Evolutionary conservation across 1,140 invertebrate species (phyloP).

Genomic region (Nylanderia fulva): DNA sequence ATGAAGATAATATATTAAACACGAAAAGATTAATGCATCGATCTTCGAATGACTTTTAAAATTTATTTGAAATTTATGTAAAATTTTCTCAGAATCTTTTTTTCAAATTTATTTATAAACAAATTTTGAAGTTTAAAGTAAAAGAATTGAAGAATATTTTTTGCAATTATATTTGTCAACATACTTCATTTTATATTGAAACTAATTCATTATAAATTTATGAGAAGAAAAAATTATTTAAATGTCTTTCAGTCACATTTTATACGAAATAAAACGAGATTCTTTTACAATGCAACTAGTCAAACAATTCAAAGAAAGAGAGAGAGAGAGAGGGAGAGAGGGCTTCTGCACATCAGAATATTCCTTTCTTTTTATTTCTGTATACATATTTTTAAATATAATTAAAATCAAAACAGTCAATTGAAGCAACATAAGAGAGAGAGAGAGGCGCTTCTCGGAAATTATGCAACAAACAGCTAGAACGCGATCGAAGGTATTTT

Average conservation of each 20-base stretch:
- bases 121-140: no score
- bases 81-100: not conserved
- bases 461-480: constrained; percentile 41
- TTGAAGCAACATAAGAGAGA: not conserved
- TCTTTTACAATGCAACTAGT: no score
- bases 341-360: not conserved
- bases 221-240: no score
- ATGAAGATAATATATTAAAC: not conserved
- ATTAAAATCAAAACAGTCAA: not conserved
- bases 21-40: not conserved
- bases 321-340: not conserved
- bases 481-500: constrained; percentile 65
- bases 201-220: no score
- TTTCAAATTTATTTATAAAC: no score
- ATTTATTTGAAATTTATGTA: not conserved
- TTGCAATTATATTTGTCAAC: no score
- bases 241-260: no score
- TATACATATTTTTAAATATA: not conserved
- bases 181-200: no score
- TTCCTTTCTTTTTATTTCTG: not conserved
- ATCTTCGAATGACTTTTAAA: not conserved
- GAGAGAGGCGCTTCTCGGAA: not conserved
- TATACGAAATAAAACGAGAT: no score
- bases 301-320: no score
- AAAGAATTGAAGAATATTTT: no score